phyloP scores from a whole-genome alignment of 2,797 vertebrate genomes.

The Austrolebias charrua region DNA sequence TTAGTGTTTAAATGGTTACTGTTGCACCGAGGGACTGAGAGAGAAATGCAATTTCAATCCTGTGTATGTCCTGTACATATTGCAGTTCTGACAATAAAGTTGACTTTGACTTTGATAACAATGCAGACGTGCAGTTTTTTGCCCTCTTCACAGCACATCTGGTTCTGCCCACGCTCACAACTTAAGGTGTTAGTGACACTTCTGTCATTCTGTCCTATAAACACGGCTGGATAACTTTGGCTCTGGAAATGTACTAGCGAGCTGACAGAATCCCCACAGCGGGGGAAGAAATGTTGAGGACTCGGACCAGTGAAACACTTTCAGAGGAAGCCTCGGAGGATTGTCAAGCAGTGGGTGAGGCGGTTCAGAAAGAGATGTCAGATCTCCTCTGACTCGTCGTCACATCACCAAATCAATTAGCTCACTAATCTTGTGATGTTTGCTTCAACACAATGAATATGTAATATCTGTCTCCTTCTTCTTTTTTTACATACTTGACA shows the following conservation, averaged over 20 bases:
- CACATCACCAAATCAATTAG: constrained; percentile 33
- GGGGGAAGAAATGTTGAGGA: constrained; percentile 32
- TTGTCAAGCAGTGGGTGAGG: constrained; percentile 43
- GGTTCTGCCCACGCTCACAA: constrained; percentile 65
- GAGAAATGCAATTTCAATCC: too few species aligned
- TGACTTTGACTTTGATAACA: too few species aligned
- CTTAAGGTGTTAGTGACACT: constrained; percentile 70
- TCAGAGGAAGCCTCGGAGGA: constrained; percentile 14
- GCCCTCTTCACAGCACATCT: constrained; percentile 75
- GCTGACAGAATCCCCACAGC: constrained; percentile 29
- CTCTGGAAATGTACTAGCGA: constrained; percentile 45
- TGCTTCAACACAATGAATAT: constrained; percentile 45
- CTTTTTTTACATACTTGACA: constrained; percentile 27
- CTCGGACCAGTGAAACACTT: constrained; percentile 26
- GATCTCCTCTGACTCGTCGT: constrained; percentile 40
- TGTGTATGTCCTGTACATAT: too few species aligned
- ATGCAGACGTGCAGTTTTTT: constrained; percentile 27
- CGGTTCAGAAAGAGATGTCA: constrained; percentile 53
- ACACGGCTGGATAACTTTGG: constrained; percentile 44
- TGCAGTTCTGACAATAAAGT: too few species aligned
- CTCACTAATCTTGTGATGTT: constrained; percentile 38
- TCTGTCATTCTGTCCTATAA: constrained; percentile 53
- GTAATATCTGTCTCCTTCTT: constrained; percentile 19
- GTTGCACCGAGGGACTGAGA: too few species aligned
- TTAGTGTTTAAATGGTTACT: too few species aligned